A percentile compares a stretch with the other conserved stretches of the same genome.
Evolutionary conservation across 1,140 invertebrate genomes (phyloP).

Genomic region (Palaemon carinicauda): DNA sequence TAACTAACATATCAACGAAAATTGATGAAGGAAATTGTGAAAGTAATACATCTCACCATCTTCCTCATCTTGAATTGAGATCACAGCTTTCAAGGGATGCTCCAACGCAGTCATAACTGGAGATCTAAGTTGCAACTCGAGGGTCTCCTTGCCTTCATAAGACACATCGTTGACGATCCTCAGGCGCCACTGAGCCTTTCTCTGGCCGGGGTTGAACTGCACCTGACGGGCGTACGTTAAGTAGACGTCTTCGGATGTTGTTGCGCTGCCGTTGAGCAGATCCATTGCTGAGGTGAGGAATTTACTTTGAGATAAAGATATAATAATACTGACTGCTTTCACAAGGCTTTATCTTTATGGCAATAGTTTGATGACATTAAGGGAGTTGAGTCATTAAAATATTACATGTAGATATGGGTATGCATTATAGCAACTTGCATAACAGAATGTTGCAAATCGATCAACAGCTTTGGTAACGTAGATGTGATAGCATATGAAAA

Average conservation of each 20-base stretch:
- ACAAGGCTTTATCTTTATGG: no score
- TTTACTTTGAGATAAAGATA: no score
- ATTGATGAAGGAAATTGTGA: no score
- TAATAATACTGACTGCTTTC: no score
- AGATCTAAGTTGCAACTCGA: conserved; percentile 63
- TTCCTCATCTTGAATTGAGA: conserved; percentile 64
- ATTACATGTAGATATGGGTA: no score
- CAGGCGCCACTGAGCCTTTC: conserved; percentile 64
- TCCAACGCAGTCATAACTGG: conserved; percentile 65
- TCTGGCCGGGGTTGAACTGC: conserved; percentile 66
- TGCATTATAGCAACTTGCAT: no score
- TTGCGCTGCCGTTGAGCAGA: conserved; percentile 63
- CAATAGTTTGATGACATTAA: no score
- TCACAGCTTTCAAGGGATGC: conserved; percentile 61
- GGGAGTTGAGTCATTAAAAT: no score
- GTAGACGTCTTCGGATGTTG: conserved; percentile 62
- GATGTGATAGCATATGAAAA: no score
- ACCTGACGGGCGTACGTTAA: conserved; percentile 64
- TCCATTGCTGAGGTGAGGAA: conserved; percentile 60
- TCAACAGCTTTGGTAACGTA: no score
- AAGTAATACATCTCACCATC: conserved; percentile 64
- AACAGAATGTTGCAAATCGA: no score
- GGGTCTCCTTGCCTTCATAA: conserved; percentile 63
- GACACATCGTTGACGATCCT: conserved; percentile 63
- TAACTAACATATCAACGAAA: no score